Evolutionary conservation across 1,140 invertebrate genomes (phyloP), one percentile per base, ranked within the genome.

Genomic region (Meloidogyne chitwoodi): DNA sequence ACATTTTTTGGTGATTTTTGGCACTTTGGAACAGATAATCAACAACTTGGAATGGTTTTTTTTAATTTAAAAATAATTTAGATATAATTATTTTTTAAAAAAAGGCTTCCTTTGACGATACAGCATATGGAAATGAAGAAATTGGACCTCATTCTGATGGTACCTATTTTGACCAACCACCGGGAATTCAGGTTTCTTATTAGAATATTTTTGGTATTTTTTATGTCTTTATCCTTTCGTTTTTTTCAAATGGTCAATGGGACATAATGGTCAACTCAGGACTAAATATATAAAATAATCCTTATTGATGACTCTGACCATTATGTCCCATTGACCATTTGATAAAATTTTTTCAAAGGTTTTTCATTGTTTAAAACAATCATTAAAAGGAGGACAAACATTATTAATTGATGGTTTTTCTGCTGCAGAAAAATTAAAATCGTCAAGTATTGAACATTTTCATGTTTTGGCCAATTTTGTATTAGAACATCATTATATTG

Each of bases 141-240:
- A 80, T 91, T 10, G 88, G 87, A 27, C 88, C 89, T 29, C 90
- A 91, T 76, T 92, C 90, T 24, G 92, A 93, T 83, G 92, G 90
- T 65, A 92, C 92, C 0, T 93, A 92, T 81, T 92, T 92, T 69
- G 90, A 89, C 68, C 90, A 92, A 85, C 90, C 92, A n/a, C 90
- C 91, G 41, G 92, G 91, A 89, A 91, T 86, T 63, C 84, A 84
- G 88, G 89, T 70, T 69, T 10, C 6, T 41, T 19, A 41, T 19
- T 38, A 14, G 12, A 65, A 74, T 12, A 74, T 65, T 61, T 74
- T 31, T 14, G 8, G 31, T 29, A n/a, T 62, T 48, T 56, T 11
- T 26, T 29, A 19, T 6, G 16, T 27, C 16, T 70, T n/a, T n/a
- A n/a, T n/a, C n/a, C n/a, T n/a, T n/a, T n/a, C n/a, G n/a, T n/a